Base-by-base conservation (phyloP, 1,140 invertebrate species). In the Drosophila subpulchrella region DNA sequence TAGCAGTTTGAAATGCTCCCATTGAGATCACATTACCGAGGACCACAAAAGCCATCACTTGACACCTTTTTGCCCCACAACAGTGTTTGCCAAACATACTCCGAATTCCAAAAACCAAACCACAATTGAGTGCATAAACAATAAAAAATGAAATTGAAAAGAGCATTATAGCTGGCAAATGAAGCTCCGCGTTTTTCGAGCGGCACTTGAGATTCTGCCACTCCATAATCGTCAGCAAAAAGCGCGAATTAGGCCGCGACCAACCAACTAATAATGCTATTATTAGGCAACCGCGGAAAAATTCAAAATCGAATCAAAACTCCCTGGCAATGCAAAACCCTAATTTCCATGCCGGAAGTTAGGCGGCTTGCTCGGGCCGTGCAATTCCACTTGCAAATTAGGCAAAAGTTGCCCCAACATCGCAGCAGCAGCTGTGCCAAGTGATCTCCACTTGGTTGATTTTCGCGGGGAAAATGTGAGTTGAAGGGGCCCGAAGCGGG, bases 321-420 rank as follows among this genome's bases (percentile, higher is more conserved):
- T 86, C 68, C 75, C 74, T 62, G 80, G 38, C 65, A 80, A 75
- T 71, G 63, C 68, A 77, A 85, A 60, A 78, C 71, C 83, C 67
- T 82, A 86, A 88, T 86, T 88, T 86, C 66, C 60, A 75, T 86
- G 82, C 83, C 82, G 82, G 82, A 86, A 86, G 83, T 85, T 67
- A 72, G 42, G 72, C 53, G 55, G 58, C 41, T 38, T 70, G 79
- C 70, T 63, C 60, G 61, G 81, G 55, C 71, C 75, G 53, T 81
- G 75, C 75, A 78, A 86, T 79, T 75, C 70, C 59, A 72, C 78
- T 88, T 88, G 83, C 83, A 86, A 85, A 83, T 85, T 84, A 84
- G 81, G 53, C 59, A 65, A 65, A 62, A 70, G 38, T 72, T 63
- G 63, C 61, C 54, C 50, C 67, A 77, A 59, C 73, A 38, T 44